phyloP scores from a whole-genome alignment of 2,113 vertebrate genomes.

The Lepus europaeus region DNA sequence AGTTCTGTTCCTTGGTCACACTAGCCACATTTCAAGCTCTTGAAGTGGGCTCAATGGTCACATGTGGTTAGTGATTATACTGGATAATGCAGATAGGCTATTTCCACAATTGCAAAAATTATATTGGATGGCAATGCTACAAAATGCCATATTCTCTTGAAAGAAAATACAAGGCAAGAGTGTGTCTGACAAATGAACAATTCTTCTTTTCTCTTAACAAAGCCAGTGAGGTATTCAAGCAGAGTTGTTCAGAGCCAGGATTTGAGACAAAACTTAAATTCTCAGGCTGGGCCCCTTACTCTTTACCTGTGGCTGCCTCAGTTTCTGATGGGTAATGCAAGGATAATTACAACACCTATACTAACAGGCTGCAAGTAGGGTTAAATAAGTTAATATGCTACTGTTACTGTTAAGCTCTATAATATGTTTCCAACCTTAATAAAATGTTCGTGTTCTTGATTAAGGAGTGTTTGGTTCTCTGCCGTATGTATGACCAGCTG shows the following conservation, averaged over 20 bases:
- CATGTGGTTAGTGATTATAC: background rate
- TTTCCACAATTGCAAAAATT: constrained; percentile 24
- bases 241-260: background rate
- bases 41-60: background rate
- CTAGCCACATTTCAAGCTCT: background rate
- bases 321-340: constrained; percentile 42
- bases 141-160: background rate
- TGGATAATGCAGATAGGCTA: background rate
- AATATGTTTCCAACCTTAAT: constrained; percentile 44
- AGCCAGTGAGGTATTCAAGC: background rate
- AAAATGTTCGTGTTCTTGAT: constrained; percentile 7
- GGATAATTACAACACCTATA: background rate
- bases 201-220: background rate
- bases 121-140: background rate
- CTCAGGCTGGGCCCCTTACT: background rate
- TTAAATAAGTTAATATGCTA: background rate
- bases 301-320: background rate
- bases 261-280: background rate
- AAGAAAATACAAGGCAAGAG: background rate
- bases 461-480: constrained; percentile 37
- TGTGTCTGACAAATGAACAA: background rate
- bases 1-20: background rate
- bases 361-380: background rate
- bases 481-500: background rate
- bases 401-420: constrained; percentile 27